Evolutionary conservation across 2,888 invertebrate species (phyloP).

Genomic region (Barypeithes pellucidus): DNA sequence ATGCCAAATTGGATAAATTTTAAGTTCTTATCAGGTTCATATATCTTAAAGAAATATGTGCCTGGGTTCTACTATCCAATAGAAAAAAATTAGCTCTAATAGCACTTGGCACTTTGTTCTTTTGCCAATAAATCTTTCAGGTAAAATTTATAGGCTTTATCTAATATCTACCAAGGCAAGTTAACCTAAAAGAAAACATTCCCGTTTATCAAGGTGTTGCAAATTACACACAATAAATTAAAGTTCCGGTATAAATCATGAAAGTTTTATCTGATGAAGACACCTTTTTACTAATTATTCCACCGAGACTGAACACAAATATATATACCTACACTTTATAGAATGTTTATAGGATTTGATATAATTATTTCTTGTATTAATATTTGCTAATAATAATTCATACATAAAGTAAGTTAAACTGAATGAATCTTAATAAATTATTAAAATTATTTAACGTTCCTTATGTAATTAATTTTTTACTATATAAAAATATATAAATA

Average conservation of each 20-base stretch:
- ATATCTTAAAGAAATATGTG: background rate
- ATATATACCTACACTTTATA: background rate
- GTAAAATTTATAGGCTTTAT: conserved; percentile 38
- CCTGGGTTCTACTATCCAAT: background rate
- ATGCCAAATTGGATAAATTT: background rate
- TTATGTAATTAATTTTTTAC: too few species aligned
- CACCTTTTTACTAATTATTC: conserved; percentile 27
- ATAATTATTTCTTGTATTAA: background rate
- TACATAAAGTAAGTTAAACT: background rate
- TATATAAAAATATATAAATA: too few species aligned
- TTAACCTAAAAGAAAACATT: conserved; percentile 35
- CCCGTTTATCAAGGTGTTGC: conserved; percentile 33
- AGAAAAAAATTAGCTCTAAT: conserved; percentile 5
- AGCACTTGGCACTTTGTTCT: conserved; percentile 18
- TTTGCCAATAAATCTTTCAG: conserved; percentile 27
- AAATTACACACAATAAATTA: conserved; percentile 41
- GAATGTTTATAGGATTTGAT: background rate
- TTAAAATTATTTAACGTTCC: too few species aligned
- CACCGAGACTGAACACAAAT: background rate
- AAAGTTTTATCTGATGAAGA: conserved; percentile 31
- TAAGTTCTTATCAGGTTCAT: background rate
- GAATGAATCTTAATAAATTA: too few species aligned
- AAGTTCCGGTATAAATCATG: conserved; percentile 36
- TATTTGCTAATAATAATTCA: background rate
- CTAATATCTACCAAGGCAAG: conserved; percentile 33